These are phyloP conservation scores for Agrotis ipsilon DNA, from an alignment of 2,888 invertebrate species.

Conservation along the genomic window DNA sequence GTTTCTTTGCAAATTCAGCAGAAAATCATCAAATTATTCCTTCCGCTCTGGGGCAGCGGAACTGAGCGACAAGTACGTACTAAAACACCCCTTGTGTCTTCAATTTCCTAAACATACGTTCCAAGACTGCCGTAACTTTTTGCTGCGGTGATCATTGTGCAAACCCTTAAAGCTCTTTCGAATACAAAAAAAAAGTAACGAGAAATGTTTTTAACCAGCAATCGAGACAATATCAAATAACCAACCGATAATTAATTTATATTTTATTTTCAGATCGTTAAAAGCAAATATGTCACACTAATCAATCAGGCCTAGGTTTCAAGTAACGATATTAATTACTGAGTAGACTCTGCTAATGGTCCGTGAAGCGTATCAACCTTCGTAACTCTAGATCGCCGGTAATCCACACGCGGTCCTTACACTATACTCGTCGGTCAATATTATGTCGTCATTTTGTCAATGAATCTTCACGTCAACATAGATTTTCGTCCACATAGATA, in stretches of 20 bases:
- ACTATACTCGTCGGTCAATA: slow-evolving; percentile 17
- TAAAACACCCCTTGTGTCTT: too few relatives aligned
- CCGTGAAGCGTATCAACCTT: slow-evolving; percentile 74
- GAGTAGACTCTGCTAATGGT: slow-evolving; percentile 48
- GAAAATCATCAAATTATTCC: too few relatives aligned
- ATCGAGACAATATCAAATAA: background rate
- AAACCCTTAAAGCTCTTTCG: background rate
- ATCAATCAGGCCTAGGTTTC: slow-evolving; percentile 7
- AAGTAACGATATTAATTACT: slow-evolving; percentile 38
- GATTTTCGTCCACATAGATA: background rate
- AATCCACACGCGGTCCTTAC: slow-evolving; percentile 44
- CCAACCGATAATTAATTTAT: background rate
- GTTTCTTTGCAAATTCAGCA: too few relatives aligned
- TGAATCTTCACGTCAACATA: background rate
- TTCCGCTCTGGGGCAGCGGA: too few relatives aligned
- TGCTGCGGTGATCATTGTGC: too few relatives aligned
- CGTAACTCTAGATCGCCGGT: slow-evolving; percentile 66
- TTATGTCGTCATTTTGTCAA: background rate
- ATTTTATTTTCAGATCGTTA: background rate
- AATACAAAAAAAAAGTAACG: background rate
- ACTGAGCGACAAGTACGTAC: too few relatives aligned
- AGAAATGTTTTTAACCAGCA: background rate
- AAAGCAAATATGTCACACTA: background rate
- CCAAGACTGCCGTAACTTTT: too few relatives aligned
- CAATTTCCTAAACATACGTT: too few relatives aligned